Evolutionary conservation across 2,797 vertebrate genomes (phyloP), one percentile per base, ranked within the genome.

Genomic region (Antennarius maculatus): DNA sequence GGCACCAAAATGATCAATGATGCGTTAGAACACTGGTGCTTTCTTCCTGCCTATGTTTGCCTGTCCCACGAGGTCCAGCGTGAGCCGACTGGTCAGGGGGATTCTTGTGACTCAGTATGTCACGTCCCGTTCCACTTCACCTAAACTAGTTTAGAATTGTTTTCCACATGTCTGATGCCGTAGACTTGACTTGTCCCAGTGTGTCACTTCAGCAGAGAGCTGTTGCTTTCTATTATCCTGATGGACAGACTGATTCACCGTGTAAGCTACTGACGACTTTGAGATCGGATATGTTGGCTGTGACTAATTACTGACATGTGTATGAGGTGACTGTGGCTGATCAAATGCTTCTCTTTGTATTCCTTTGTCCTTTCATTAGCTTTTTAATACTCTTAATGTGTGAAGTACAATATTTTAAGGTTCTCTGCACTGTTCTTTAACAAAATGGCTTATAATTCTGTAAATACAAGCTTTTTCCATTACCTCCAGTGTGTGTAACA

Each of bases 151-250:
- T 62, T 17, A 11, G 17, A 34, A 37, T 29, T 51, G 39, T 61
- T 69, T 52, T 56, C 48, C 55, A 29, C 66, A 7, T 74, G 69
- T 55, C 76, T 68, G 78, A 71, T 59, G 55, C 43, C 51, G 53
- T 83, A 74, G 43, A 6, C 74, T 79, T 73, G 18, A 8, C 52
- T 71, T 61, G 43, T 74, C 51, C 31, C 75, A 54, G 63, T 70
- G 31, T 41, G 62, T 59, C 16, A 41, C 56, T 37, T 34, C 47
- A 66, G 27, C 63, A 63, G 63, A 42, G 8, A 15, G 53, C 75
- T 82, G 83, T 66, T 85, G 53, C 66, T 66, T 83, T 73, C 58
- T 69, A 81, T 88, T 83, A 85, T 56, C 17, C 61, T 79, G 80
- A 85, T 72, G 68, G 82, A 64, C 67, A 65, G 61, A 65, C n/a